These are phyloP conservation scores for Craterocephalus amniculus DNA, from an alignment of 2,797 vertebrate species.

Conservation along the genomic window DNA sequence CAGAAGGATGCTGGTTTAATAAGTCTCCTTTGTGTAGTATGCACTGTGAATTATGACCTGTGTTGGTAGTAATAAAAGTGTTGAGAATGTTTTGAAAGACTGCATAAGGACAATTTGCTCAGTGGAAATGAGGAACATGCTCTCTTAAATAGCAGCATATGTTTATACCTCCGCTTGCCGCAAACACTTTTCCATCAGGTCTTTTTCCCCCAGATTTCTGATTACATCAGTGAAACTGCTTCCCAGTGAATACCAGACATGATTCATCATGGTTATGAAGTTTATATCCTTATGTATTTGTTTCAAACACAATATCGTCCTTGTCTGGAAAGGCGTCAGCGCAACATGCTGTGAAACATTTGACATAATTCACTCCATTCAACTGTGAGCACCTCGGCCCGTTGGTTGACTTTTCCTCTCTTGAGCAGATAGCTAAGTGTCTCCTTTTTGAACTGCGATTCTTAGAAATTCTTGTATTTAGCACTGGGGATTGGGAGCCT, in stretches of 20 bases:
- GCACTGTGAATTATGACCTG: slow-evolving; percentile 31
- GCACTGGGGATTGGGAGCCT: slow-evolving; percentile 79
- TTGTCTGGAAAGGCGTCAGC: slow-evolving; percentile 12
- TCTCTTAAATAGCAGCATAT: slow-evolving; percentile 59
- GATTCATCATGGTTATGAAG: slow-evolving; percentile 7
- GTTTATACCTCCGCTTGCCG: slow-evolving; percentile 39
- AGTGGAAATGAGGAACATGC: slow-evolving; percentile 48
- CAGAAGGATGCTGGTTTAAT: slow-evolving; percentile 16
- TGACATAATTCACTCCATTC: slow-evolving; percentile 56
- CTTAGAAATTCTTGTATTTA: slow-evolving; percentile 84
- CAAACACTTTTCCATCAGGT: slow-evolving; percentile 29
- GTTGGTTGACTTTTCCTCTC: slow-evolving; percentile 67
- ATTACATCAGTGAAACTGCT: slow-evolving; percentile 43
- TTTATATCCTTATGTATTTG: slow-evolving; percentile 32
- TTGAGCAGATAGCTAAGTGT: slow-evolving; percentile 74
- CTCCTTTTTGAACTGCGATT: slow-evolving; percentile 82
- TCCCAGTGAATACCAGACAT: slow-evolving; percentile 28
- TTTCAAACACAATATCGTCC: slow-evolving; percentile 1
- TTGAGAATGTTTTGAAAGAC: slow-evolving; percentile 42
- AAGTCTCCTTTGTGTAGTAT: slow-evolving; percentile 22
- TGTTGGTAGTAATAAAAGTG: slow-evolving; percentile 34
- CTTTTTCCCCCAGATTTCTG: slow-evolving; percentile 22
- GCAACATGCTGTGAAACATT: slow-evolving; percentile 36
- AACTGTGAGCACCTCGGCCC: slow-evolving; percentile 50
- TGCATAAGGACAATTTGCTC: slow-evolving; percentile 41